Percentiles rank a stretch among this genome's conserved stretches.
Conservation (phyloP, 92 coral and sea anemone genomes). For the Blastomussa wellsi region DNA sequence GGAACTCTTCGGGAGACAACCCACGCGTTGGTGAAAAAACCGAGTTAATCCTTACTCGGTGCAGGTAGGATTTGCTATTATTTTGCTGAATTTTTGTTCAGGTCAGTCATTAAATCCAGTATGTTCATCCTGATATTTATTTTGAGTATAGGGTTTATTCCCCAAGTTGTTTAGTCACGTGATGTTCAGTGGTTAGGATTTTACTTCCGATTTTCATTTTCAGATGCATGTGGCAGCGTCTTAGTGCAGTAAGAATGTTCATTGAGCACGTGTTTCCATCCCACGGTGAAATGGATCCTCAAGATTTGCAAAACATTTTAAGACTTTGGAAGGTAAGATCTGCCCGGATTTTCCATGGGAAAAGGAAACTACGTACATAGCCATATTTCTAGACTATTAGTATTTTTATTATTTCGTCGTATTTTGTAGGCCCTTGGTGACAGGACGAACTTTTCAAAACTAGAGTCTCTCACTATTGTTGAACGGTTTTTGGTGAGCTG, state of each 20-base stretch:
- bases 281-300: conserved; percentile 5
- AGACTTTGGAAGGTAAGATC: conserved; percentile 58
- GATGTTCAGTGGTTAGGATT: neutral
- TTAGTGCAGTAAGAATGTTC: conserved; percentile 62
- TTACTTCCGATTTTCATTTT: neutral
- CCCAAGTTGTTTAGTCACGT: neutral
- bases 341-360: neutral
- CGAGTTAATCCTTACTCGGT: conserved; percentile 16
- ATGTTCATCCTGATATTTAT: neutral
- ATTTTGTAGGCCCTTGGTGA: conserved; percentile 60
- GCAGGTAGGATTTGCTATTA: conserved; percentile 12
- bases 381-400: too few species aligned
- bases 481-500: conserved; percentile 67
- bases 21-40: conserved; percentile 18
- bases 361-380: neutral
- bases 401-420: neutral
- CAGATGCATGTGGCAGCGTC: conserved; percentile 70
- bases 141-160: neutral
- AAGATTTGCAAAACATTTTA: conserved; percentile 23
- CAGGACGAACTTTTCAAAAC: conserved; percentile 64
- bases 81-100: neutral
- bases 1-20: neutral
- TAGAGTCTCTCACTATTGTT: conserved; percentile 54
- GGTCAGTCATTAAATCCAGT: neutral
- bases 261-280: conserved; percentile 59